These are phyloP conservation scores for Lepilemur septentrionalis DNA, from an alignment of 2,797 vertebrate species.

Conservation along the genomic window DNA sequence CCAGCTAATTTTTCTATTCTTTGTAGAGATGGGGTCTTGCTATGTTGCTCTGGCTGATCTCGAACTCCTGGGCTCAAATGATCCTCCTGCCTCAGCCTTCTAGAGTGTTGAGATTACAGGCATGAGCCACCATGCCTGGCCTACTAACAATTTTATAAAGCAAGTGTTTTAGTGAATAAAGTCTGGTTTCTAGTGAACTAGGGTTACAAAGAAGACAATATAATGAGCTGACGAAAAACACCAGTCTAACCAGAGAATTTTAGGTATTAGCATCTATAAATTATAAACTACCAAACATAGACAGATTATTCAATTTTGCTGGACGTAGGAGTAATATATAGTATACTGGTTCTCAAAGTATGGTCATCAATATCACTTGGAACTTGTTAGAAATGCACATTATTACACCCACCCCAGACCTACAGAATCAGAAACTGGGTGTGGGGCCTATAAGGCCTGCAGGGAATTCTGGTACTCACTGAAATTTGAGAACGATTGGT, in stretches of 20 bases:
- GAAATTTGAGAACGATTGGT: background rate
- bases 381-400: background rate
- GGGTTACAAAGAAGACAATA: background rate
- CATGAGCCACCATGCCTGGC: too few relatives aligned
- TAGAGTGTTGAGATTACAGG: too few relatives aligned
- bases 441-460: background rate
- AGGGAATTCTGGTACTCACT: background rate
- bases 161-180: background rate
- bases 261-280: background rate
- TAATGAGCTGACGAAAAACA: background rate
- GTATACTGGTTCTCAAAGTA: background rate
- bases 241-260: background rate
- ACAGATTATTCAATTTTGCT: background rate
- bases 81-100: too few relatives aligned
- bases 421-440: background rate
- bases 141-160: background rate
- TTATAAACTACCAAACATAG: background rate
- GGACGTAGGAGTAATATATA: background rate
- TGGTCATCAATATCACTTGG: background rate
- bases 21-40: too few relatives aligned
- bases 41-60: too few relatives aligned
- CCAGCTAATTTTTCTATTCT: too few relatives aligned
- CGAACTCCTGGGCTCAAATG: too few relatives aligned
- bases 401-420: background rate
- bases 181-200: background rate